Conservation (phyloP, 2,797 vertebrate species). For the Paguma larvata region DNA sequence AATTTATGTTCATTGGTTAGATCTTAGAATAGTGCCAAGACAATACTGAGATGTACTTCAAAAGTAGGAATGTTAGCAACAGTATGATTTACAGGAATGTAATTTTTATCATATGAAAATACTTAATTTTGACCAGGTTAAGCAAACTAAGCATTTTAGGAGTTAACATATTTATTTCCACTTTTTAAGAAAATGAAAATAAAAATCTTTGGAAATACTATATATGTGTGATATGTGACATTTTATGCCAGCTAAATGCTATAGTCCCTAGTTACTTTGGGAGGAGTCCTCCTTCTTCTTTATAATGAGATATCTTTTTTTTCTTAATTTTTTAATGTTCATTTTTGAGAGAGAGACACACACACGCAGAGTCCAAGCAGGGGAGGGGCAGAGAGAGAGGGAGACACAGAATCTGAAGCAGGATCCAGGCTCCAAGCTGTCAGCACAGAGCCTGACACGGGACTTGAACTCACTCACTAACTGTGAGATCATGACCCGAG, state of each 20-base stretch:
- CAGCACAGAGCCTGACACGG: too few relatives aligned
- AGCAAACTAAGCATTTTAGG: slow-evolving; percentile 10
- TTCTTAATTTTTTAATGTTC: too few relatives aligned
- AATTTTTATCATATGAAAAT: slow-evolving; percentile 36
- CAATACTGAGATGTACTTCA: neutral
- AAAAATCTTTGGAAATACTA: neutral
- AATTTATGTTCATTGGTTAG: neutral
- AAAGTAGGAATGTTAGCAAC: neutral
- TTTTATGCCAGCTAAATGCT: neutral
- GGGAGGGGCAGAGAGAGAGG: too few relatives aligned
- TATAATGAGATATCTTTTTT: neutral
- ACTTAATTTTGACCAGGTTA: slow-evolving; percentile 19
- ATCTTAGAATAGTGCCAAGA: neutral
- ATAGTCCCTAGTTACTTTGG: neutral
- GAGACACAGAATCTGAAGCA: too few relatives aligned
- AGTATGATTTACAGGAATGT: neutral
- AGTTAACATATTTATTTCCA: neutral
- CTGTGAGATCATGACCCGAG: too few relatives aligned
- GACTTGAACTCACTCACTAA: too few relatives aligned
- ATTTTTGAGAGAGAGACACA: too few relatives aligned
- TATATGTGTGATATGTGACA: neutral
- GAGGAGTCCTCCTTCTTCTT: neutral
- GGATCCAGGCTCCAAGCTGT: too few relatives aligned
- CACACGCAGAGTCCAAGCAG: too few relatives aligned
- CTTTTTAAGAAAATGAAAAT: neutral